phyloP scores from a whole-genome alignment of 2,888 invertebrate genomes.

The Ichneumoninae sp. region DNA sequence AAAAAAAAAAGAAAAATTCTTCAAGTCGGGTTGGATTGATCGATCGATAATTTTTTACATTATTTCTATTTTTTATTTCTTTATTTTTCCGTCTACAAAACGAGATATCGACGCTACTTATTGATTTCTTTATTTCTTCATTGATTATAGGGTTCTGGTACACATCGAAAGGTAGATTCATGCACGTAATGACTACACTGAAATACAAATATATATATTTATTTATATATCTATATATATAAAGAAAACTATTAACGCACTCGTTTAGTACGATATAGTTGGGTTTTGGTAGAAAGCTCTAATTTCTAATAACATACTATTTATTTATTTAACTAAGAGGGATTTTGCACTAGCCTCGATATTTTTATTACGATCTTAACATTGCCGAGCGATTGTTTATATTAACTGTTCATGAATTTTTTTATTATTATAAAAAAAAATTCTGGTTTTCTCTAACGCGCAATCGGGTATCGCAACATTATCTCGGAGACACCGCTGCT shows the following conservation, averaged over 20 bases:
- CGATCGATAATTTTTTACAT: slow-evolving; percentile 43
- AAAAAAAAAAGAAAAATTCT: background rate
- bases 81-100: slow-evolving; percentile 1
- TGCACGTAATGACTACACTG: slow-evolving; percentile 63
- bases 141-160: slow-evolving; percentile 81
- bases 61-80: background rate
- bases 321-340: slow-evolving; percentile 14
- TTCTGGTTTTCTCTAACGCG: background rate
- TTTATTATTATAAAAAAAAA: background rate
- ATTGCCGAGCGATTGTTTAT: slow-evolving; percentile 4
- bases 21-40: slow-evolving; percentile 1
- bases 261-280: slow-evolving; percentile 44
- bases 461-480: slow-evolving; percentile 10
- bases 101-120: slow-evolving; percentile 56
- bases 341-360: slow-evolving; percentile 25
- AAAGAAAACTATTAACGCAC: slow-evolving; percentile 39
- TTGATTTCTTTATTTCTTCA: slow-evolving; percentile 74
- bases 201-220: slow-evolving; percentile 35
- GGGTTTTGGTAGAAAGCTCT: slow-evolving; percentile 48
- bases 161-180: slow-evolving; percentile 75
- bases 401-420: slow-evolving; percentile 5
- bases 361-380: background rate
- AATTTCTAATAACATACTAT: slow-evolving; percentile 38
- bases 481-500: slow-evolving; percentile 66
- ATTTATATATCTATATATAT: slow-evolving; percentile 17